A percentile compares a stretch with the other conserved stretches of the same genome.
These are phyloP conservation scores for Chydorus sphaericus DNA, from an alignment of 2,888 invertebrate species.

Conservation along the genomic window DNA sequence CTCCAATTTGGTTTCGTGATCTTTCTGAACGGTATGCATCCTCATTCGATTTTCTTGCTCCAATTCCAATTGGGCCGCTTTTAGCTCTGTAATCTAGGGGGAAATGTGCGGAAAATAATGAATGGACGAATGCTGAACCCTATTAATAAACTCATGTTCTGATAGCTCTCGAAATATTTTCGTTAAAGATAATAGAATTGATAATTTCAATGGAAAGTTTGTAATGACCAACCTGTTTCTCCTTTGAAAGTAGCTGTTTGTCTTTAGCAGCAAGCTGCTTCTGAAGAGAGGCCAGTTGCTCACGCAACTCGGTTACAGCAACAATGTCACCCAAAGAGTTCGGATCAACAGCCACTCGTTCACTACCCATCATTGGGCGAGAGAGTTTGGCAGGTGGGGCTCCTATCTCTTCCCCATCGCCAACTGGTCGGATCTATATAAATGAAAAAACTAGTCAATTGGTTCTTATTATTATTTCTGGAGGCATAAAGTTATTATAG, in stretches of 20 bases:
- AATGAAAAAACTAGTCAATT: too few species aligned
- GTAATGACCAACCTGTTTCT: constrained; percentile 67
- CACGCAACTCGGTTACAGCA: constrained; percentile 85
- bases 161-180: too few species aligned
- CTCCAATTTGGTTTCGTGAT: constrained; percentile 58
- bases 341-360: constrained; percentile 41
- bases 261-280: constrained; percentile 76
- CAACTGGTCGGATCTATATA: constrained; percentile 17
- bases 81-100: constrained; percentile 88
- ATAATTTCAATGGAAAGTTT: background rate
- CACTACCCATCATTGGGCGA: constrained; percentile 29
- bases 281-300: constrained; percentile 79
- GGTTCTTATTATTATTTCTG: too few species aligned
- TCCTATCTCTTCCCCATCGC: constrained; percentile 4
- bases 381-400: constrained; percentile 38
- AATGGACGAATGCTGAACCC: too few species aligned
- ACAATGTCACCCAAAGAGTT: constrained; percentile 85
- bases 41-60: constrained; percentile 74
- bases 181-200: too few species aligned
- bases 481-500: too few species aligned
- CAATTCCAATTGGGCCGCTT: constrained; percentile 76
- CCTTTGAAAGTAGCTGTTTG: constrained; percentile 68
- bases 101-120: constrained; percentile 23
- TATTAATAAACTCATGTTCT: too few species aligned
- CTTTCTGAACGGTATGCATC: constrained; percentile 64